These are phyloP conservation scores for Acanthosepion pharaonis DNA, from an alignment of 2,888 invertebrate species.

Conservation along the genomic window DNA sequence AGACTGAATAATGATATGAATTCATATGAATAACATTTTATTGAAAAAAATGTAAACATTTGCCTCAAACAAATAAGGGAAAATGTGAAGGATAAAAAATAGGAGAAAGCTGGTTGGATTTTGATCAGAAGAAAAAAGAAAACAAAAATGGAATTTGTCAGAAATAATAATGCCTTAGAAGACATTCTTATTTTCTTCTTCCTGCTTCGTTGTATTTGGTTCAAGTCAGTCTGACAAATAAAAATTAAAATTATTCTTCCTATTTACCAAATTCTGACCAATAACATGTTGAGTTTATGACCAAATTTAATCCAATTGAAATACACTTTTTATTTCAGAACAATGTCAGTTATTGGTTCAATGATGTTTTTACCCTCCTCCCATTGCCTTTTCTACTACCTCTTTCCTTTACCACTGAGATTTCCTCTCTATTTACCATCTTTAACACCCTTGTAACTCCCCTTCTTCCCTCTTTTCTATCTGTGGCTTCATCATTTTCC, in stretches of 20 bases:
- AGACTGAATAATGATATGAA: too few species aligned
- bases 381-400: not conserved
- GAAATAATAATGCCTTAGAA: not conserved
- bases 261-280: not conserved
- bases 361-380: not conserved
- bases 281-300: not conserved
- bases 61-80: too few species aligned
- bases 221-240: not conserved
- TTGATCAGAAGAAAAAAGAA: not conserved
- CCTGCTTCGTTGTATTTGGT: not conserved
- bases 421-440: not conserved
- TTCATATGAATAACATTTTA: too few species aligned
- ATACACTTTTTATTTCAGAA: not conserved
- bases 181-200: not conserved
- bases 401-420: not conserved
- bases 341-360: not conserved
- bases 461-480: not conserved
- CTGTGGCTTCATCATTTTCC: not conserved
- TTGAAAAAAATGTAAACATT: too few species aligned
- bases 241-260: not conserved
- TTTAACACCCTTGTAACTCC: too few species aligned
- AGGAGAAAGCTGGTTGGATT: too few species aligned
- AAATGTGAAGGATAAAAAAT: too few species aligned
- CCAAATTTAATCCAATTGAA: not conserved
- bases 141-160: not conserved